Evolutionary conservation across 2,113 vertebrate species (phyloP).

Genomic region (Coptodon rendalli): DNA sequence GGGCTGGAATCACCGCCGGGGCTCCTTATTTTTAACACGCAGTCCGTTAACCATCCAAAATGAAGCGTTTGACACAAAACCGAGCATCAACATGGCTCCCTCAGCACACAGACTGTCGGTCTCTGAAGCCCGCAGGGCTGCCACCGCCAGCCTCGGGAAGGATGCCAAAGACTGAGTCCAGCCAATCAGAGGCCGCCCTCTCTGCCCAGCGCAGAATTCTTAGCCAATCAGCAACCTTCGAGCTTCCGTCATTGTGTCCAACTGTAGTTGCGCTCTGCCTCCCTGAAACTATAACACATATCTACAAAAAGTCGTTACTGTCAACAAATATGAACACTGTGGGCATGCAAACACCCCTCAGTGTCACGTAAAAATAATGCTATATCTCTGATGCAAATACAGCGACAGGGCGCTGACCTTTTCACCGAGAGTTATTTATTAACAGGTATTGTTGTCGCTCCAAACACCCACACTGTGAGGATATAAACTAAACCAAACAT

Average conservation of each 20-base stretch:
- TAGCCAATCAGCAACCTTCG: conserved; percentile 47
- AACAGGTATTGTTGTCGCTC: neutral
- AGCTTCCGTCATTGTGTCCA: conserved; percentile 57
- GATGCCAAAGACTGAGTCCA: conserved; percentile 9
- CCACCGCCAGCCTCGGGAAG: conserved; percentile 47
- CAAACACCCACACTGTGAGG: neutral
- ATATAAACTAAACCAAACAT: neutral
- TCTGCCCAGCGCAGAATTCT: neutral
- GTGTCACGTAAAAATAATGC: neutral
- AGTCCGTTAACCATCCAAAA: conserved; percentile 43
- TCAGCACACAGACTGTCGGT: conserved; percentile 21
- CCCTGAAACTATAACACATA: neutral
- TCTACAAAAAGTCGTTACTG: neutral
- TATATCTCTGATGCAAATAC: neutral
- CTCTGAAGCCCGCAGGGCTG: conserved; percentile 40
- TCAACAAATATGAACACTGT: neutral
- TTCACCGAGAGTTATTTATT: neutral
- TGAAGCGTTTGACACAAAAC: conserved; percentile 34
- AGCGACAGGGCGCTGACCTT: neutral
- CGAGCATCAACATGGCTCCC: conserved; percentile 70
- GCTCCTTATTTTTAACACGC: neutral
- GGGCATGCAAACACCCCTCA: neutral
- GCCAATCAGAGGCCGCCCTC: conserved; percentile 55
- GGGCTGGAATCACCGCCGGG: conserved; percentile 20
- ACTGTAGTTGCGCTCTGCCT: neutral